A percentile compares a stretch with the other conserved stretches of the same genome.
Conservation (phyloP, 2,113 vertebrate species). For the Sorex fumeus region DNA sequence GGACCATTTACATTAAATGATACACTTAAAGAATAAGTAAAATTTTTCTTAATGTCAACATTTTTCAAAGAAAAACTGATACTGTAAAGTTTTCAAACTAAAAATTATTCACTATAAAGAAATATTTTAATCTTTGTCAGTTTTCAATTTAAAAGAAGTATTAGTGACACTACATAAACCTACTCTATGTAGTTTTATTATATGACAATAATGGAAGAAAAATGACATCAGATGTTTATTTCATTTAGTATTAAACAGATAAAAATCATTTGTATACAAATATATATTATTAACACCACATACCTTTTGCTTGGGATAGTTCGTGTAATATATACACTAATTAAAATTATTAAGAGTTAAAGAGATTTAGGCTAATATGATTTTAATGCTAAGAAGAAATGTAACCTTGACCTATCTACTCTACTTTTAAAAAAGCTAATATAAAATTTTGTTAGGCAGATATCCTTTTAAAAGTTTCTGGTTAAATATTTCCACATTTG, state of each 20-base stretch:
- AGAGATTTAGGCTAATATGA: slow-evolving; percentile 2
- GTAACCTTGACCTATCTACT: slow-evolving; percentile 1
- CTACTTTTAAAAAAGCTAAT: slow-evolving; percentile 44
- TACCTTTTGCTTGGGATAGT: slow-evolving; percentile 48
- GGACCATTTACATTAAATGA: slow-evolving; percentile 48
- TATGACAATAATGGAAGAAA: background rate
- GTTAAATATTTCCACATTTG: background rate
- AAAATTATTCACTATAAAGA: slow-evolving; percentile 54
- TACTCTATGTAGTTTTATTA: slow-evolving; percentile 43
- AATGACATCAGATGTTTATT: background rate
- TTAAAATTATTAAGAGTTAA: slow-evolving; percentile 50
- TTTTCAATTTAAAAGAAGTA: background rate
- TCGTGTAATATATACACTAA: slow-evolving; percentile 27
- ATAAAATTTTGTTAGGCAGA: slow-evolving; percentile 47
- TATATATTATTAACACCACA: background rate
- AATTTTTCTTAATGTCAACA: slow-evolving; percentile 43
- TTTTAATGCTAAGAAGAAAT: slow-evolving; percentile 66
- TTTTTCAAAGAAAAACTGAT: slow-evolving; percentile 56
- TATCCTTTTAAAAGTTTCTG: slow-evolving; percentile 50
- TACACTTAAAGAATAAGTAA: slow-evolving; percentile 20
- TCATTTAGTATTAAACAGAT: slow-evolving; percentile 25
- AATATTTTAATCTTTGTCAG: background rate
- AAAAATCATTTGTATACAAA: slow-evolving; percentile 39
- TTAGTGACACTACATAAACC: background rate
- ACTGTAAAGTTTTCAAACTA: slow-evolving; percentile 55